Conservation (phyloP, 1,140 invertebrate species). For the Euura saliciscinereae region DNA sequence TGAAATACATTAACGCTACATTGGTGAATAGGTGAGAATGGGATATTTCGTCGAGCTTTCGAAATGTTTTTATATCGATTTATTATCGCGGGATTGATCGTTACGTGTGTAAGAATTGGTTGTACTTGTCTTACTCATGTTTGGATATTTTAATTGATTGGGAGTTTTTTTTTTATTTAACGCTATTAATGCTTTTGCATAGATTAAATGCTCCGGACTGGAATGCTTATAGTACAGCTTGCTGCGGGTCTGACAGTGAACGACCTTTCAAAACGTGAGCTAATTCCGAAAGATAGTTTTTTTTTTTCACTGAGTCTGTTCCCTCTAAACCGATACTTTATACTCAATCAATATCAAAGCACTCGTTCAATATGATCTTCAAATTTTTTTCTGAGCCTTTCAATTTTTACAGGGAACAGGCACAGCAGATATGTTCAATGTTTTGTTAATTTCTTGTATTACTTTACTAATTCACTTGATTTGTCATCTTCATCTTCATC, state of each 20-base stretch:
- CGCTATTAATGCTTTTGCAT: conserved; percentile 19
- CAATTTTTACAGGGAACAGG: too few species aligned
- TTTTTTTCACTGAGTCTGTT: neutral
- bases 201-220: conserved; percentile 35
- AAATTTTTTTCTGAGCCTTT: too few species aligned
- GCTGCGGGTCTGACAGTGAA: conserved; percentile 33
- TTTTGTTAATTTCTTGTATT: too few species aligned
- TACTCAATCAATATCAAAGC: too few species aligned
- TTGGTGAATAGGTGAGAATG: conserved; percentile 70
- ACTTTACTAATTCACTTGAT: too few species aligned
- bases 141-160: too few species aligned
- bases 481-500: too few species aligned
- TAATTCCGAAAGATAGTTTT: conserved; percentile 6
- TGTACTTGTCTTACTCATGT: too few species aligned
- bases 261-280: conserved; percentile 36
- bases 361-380: too few species aligned
- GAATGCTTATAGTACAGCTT: conserved; percentile 37
- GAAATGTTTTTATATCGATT: neutral
- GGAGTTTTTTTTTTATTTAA: neutral
- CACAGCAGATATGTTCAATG: too few species aligned
- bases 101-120: too few species aligned
- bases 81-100: too few species aligned
- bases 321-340: neutral
- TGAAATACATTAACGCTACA: conserved; percentile 95
- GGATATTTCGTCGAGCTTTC: neutral